These are phyloP conservation scores for Callimorpha dominula DNA, from an alignment of 2,888 invertebrate genomes.

Conservation along the genomic window DNA sequence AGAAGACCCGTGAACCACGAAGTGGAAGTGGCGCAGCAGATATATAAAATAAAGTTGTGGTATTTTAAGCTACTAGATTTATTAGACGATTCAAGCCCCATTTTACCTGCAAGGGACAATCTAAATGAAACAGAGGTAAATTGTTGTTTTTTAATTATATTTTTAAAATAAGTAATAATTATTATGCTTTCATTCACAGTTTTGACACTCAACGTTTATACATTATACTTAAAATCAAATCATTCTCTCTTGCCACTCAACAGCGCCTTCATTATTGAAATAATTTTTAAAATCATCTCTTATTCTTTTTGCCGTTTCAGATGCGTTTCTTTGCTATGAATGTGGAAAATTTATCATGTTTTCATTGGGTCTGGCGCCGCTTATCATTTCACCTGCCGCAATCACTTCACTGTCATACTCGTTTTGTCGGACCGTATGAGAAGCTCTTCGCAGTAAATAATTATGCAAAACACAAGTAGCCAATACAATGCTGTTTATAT, in stretches of 20 bases:
- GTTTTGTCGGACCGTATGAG: slow-evolving; percentile 14
- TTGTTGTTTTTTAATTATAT: no score
- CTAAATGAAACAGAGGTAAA: slow-evolving; percentile 11
- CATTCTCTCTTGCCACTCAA: slow-evolving; percentile 11
- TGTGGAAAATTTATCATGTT: slow-evolving; percentile 11
- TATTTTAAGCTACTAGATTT: slow-evolving; percentile 12
- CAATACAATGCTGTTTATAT: slow-evolving; percentile 17
- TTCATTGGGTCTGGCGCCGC: slow-evolving; percentile 11
- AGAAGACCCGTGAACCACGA: slow-evolving; percentile 9
- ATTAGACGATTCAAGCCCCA: slow-evolving; percentile 9
- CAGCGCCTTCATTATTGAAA: slow-evolving; percentile 12
- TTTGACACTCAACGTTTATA: slow-evolving; percentile 5
- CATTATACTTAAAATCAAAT: slow-evolving; percentile 3
- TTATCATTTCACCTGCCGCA: slow-evolving; percentile 15
- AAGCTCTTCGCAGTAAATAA: slow-evolving; percentile 16
- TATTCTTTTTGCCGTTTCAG: slow-evolving; percentile 11
- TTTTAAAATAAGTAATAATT: no score
- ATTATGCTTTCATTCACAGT: slow-evolving; percentile 14
- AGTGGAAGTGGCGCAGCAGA: slow-evolving; percentile 12
- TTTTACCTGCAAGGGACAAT: slow-evolving; percentile 12
- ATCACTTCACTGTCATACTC: slow-evolving; percentile 8
- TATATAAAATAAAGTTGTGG: slow-evolving; percentile 11
- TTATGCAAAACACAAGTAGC: slow-evolving; percentile 18
- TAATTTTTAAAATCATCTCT: slow-evolving; percentile 12
- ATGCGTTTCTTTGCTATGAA: slow-evolving; percentile 9